Evolutionary conservation across 2,113 vertebrate species (phyloP), one percentile per base, ranked within the genome.

Genomic region (Alosa alosa): DNA sequence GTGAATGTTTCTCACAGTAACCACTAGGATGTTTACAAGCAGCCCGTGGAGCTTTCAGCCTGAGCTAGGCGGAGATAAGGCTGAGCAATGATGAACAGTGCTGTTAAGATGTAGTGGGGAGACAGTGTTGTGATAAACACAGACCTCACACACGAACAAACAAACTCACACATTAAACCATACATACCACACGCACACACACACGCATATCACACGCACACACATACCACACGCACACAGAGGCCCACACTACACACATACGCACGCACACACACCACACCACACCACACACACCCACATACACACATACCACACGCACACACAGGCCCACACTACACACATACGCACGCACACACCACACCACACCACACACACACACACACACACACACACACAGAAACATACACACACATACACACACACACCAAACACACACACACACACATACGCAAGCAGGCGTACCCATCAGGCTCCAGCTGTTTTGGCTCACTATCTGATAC

Each of bases 141-240:
- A 85, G 93, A 94, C 93, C 93, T 91, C 93, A 93, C 93, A 92
- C 72, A 78, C 31, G 36, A 1, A 78, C 31, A 78, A 78, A 78
- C 72, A 78, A 78, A 39, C 31, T 78, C 72, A 39, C 64, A 72
- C 31, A 13, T 72, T 78, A 36, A 39, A n/a, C 60, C 13, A n/a
- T 60, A 60, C 25, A 36, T 60, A 60, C 41, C 41, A 44, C 41
- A 22, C 8, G 2, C 22, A 60, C 57, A 60, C 20, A n/a, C 6
- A 9, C 20, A 64, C n/a, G n/a, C n/a, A 25, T 60, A n/a, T 4
- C 22, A n/a, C 57, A 20, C 13, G 17, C 57, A 60, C 13, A n/a
- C 20, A 60, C 64, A 36, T 60, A 60, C 41, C 41, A 44, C 41
- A 22, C 8, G 18, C 22, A 60, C 57, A 60, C 20, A 88, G 31